Evolutionary conservation across 2,797 vertebrate species (phyloP).

Genomic region (Mus spretus): DNA sequence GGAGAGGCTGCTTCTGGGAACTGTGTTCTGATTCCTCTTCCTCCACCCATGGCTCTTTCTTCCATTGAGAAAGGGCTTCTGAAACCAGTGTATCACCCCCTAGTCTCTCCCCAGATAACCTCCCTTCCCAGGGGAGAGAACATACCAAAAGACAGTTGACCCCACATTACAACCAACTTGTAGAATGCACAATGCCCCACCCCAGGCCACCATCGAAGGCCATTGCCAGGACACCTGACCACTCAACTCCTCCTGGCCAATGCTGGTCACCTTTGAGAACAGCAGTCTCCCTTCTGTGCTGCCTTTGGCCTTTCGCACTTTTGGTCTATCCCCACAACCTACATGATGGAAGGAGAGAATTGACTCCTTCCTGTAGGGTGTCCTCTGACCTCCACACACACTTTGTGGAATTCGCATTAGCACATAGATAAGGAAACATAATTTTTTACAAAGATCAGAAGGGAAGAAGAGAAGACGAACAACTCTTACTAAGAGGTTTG

Average conservation of each 20-base stretch:
- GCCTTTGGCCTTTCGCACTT: background rate
- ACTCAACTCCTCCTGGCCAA: background rate
- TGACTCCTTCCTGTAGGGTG: too few species aligned
- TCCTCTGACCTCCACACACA: background rate
- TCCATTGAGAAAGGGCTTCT: slow-evolving; percentile 22
- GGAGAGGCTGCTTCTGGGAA: background rate
- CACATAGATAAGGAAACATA: background rate
- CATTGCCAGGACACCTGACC: background rate
- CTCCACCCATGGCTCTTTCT: background rate
- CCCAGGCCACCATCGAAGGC: background rate
- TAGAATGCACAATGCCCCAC: background rate
- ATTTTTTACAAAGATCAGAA: background rate
- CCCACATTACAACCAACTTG: background rate
- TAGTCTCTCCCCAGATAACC: background rate
- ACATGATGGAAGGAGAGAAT: background rate
- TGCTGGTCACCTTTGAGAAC: background rate
- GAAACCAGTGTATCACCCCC: background rate
- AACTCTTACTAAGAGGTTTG: background rate
- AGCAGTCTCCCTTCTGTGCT: background rate
- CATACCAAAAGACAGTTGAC: background rate
- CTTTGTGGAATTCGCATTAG: background rate
- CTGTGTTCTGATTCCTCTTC: slow-evolving; percentile 37
- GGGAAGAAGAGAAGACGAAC: background rate
- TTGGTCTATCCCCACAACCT: background rate
- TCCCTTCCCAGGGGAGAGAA: background rate